Percentiles rank a stretch among this genome's conserved stretches.
Evolutionary conservation across 2,113 vertebrate species (phyloP).

Genomic region (Bubo bubo): DNA sequence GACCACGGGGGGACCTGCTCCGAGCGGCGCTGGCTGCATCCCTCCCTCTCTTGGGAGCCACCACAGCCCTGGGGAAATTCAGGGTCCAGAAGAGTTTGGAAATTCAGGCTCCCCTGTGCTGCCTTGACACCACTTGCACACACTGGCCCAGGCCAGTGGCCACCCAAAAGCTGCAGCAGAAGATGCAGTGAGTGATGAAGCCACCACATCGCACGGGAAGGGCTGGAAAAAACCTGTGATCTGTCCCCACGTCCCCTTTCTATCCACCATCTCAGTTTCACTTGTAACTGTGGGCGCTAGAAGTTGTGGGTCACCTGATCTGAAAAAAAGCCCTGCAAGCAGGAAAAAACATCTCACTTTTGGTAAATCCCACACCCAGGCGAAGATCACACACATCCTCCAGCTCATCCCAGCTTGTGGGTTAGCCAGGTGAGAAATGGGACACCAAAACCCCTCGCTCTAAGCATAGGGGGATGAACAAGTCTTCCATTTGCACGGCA

Average conservation of each 20-base stretch:
- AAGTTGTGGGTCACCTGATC: fast-evolving
- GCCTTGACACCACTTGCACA: background rate
- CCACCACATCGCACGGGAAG: fast-evolving
- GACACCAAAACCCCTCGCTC: background rate
- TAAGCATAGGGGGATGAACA: background rate
- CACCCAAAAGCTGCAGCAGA: background rate
- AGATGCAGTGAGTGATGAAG: fast-evolving
- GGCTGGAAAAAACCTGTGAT: background rate
- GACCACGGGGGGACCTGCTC: background rate
- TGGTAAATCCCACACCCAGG: background rate
- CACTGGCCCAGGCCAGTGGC: fast-evolving
- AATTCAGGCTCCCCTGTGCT: background rate
- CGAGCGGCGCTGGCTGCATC: background rate
- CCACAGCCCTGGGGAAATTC: background rate
- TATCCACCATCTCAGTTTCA: fast-evolving
- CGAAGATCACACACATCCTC: background rate
- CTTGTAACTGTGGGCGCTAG: background rate
- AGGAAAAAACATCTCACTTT: background rate
- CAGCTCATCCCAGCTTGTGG: background rate
- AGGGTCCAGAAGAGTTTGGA: background rate
- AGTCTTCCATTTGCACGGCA: background rate
- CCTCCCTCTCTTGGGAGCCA: background rate
- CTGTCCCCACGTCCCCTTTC: fast-evolving
- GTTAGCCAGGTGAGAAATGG: background rate
- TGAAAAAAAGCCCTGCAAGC: background rate